Base-by-base conservation (phyloP, 1,140 invertebrate genomes). In the Aphis gossypii region DNA sequence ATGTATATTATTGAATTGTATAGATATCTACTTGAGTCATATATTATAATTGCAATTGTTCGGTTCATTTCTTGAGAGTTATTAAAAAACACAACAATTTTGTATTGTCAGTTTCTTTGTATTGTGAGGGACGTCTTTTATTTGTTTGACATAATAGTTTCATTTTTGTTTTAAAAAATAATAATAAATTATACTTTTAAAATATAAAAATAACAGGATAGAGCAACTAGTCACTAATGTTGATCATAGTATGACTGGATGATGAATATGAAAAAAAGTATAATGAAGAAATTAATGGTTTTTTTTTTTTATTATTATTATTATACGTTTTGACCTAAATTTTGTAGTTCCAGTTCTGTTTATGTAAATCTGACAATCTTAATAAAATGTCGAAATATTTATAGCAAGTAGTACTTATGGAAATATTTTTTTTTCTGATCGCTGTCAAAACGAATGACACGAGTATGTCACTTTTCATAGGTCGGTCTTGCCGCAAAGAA, bases 381-480 rank as follows among this genome's bases (percentile, higher is more conserved):
- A 54, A 56, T 9, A 89, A 56, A 38, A 38, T 89, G 51, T 89
- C 7, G 48, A 89, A 35, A 89, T 89, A 7, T 54, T 56, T 89
- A 20, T 20, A n/a, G 11, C 25, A 30, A 18, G 18, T n/a, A 89
- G 48, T 89, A 54, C n/a, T 89, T 54, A 51, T 89, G 18, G 35
- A 51, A 89, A n/a, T n/a, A 35, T 90, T 60, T 90, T 90, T 90
- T n/a, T 56, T 25, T 56, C 8, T 54, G 20, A 38, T 90, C 38
- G 8, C 48, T 90, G 51, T 90, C 88, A 56, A 56, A 90, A 56
- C 35, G 48, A 38, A 60, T 60, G 38, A 60, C 25, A 60, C 21
- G 54, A 90, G 54, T 90, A 30, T 90, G 88, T 90, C 20, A 89
- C 14, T 56, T 90, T 54, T 90, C 23, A 21, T 56, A 38, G 51